Evolutionary conservation across 1,140 invertebrate species (phyloP), one percentile per base, ranked within the genome.

Genomic region (Meloidogyne hapla): DNA sequence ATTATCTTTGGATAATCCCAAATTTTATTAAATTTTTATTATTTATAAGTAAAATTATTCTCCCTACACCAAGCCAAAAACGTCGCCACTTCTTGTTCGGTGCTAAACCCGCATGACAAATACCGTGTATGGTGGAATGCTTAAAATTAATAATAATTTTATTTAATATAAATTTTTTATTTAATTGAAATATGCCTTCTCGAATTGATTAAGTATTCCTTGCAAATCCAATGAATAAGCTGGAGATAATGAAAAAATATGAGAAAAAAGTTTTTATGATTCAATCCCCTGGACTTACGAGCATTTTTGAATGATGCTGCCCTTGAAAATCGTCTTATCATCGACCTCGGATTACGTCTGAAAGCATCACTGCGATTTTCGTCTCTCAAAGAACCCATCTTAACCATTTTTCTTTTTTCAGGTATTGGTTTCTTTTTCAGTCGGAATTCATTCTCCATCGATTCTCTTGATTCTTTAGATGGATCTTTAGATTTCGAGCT

Each of bases 71-170:
- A 9, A 73, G 56, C 84, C 84, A 86, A 62, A 85, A 79, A 13
- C 26, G 40, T 42, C 68, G 56, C 78, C 83, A 82, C 33, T 48
- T 56, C 23, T 40, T 72, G 48, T 67, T 85, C 3, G 75, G 74
- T 13, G 85, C 85, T 23, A 75, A 42, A n/a, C 79, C 78, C 12
- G 85, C 85, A 79, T 86, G 85, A 69, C 71, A 69, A 48, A 87
- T 77, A 23, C 85, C 85, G 69, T 86, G 85, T 56, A 86, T 87
- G 65, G 84, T 86, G 15, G 76, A 73, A 38, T 73, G 70, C 26
- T 64, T 56, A n/a, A n/a, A 56, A 56, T 18, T 48, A 48, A 42
- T 42, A 42, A 42, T 12, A 8, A 42, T n/a, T n/a, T n/a, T n/a
- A n/a, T n/a, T 45, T 15, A 8, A 15, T 45, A 2, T 45, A 45